Percentiles rank a stretch among this genome's conserved stretches.
phyloP scores from a whole-genome alignment of 2,888 invertebrate species.

The Flexamia atlantica region DNA sequence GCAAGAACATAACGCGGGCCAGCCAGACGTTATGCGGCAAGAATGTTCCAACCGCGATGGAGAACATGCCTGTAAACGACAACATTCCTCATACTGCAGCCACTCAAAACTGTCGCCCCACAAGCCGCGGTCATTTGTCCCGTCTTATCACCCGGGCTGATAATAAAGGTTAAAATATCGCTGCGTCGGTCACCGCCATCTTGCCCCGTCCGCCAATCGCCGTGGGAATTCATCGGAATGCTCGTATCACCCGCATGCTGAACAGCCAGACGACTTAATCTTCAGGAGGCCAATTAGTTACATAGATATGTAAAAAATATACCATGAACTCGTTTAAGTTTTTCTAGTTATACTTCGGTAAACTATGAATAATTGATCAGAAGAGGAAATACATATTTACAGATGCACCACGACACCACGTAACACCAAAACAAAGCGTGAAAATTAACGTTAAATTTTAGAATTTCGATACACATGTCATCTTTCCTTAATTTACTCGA shows the following conservation, averaged over 20 bases:
- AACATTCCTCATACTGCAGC: constrained; percentile 8
- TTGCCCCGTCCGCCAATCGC: constrained; percentile 46
- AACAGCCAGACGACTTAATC: background rate
- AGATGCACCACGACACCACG: too few species aligned
- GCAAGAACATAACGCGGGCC: constrained; percentile 23
- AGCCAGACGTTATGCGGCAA: background rate
- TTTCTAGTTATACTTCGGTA: too few species aligned
- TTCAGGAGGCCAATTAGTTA: background rate
- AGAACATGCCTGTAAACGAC: background rate
- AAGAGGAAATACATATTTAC: too few species aligned
- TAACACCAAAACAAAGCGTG: too few species aligned
- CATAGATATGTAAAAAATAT: too few species aligned
- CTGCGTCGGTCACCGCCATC: constrained; percentile 24
- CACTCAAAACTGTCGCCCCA: constrained; percentile 26
- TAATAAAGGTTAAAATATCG: constrained; percentile 52
- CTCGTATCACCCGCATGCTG: background rate
- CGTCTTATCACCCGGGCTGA: constrained; percentile 31
- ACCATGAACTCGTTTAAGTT: too few species aligned
- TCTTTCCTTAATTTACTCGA: too few species aligned
- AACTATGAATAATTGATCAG: too few species aligned
- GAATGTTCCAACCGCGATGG: constrained; percentile 11
- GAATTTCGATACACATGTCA: too few species aligned
- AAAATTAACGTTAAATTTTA: too few species aligned
- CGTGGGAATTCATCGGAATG: constrained; percentile 6
- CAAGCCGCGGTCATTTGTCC: constrained; percentile 17